Evolutionary conservation across 2,888 invertebrate genomes (phyloP), one percentile per base, ranked within the genome.

Genomic region (Camptogramma bilineatum): DNA sequence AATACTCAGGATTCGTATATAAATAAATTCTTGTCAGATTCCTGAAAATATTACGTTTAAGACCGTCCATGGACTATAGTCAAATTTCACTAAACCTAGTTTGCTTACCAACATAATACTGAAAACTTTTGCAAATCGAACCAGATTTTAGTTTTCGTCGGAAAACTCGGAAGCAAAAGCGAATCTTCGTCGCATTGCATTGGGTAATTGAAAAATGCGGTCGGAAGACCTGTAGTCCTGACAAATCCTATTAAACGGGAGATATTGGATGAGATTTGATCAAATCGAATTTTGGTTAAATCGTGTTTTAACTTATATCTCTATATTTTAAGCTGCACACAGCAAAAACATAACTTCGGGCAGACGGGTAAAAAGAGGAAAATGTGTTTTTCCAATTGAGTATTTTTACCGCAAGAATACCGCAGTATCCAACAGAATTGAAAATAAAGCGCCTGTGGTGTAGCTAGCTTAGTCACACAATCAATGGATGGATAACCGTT

Each of bases 171-270:
- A 52, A 19, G 52, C 19, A 28, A 31, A 53, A 17, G 31, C 51
- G 34, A 64, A 18, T 31, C 9, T 42, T 17, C 4, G 34, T 62
- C 52, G 28, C 4, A 19, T 39, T 53, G 48, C 53, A 48, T 34
- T 34, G 28, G 48, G 42, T 62, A 48, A 62, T 57, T 62, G 52
- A 18, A 57, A 53, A 62, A 57, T 62, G 42, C 42, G 39, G 52
- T 57, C n/a, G 48, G 17, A n/a, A 46, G 52, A 42, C 24, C 48
- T 34, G 34, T 46, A 17, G n/a, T 56, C 34, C 39, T 24, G 46
- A 39, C 16, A 53, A 57, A 39, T 57, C 24, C 46, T 24, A 53
- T 53, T 42, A 21, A 24, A n/a, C 21, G 24, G n/a, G 39, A 17
- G 13, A n/a, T 21, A 42, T 31, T 42, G 21, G 17, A 18, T 31